phyloP scores from a whole-genome alignment of 64 coral and sea anemone genomes.

The Platygyra sinensis region DNA sequence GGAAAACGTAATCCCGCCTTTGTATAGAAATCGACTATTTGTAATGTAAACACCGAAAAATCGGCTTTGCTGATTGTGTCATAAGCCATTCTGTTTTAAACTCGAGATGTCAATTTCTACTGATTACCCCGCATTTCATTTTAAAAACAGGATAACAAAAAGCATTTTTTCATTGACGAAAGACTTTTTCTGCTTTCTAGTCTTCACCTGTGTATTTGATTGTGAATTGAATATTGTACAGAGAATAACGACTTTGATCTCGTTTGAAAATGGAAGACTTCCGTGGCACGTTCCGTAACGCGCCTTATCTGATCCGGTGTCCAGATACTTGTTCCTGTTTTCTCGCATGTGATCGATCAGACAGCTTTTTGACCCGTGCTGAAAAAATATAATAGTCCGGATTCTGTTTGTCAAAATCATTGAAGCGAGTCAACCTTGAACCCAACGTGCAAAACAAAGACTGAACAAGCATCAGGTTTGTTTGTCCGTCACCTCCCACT shows the following conservation, averaged over 20 bases:
- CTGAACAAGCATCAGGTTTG: constrained; percentile 35
- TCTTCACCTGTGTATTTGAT: no score
- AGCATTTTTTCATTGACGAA: not conserved
- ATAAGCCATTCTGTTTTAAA: not conserved
- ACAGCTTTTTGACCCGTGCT: constrained; percentile 40
- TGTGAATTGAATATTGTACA: not conserved
- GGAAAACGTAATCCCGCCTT: not conserved
- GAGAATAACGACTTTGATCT: not conserved
- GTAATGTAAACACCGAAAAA: constrained; percentile 6
- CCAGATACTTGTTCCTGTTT: constrained; percentile 8
- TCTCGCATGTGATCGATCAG: not conserved
- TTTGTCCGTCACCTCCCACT: constrained; percentile 56
- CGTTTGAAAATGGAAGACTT: not conserved
- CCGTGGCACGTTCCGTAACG: not conserved
- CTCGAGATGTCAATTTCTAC: not conserved
- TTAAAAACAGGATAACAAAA: not conserved
- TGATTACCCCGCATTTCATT: not conserved
- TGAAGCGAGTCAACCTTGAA: constrained; percentile 53
- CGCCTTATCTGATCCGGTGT: not conserved
- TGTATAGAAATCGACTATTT: not conserved
- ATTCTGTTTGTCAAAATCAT: constrained; percentile 55
- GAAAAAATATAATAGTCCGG: not conserved
- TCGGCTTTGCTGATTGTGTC: constrained; percentile 17
- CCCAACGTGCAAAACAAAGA: constrained; percentile 50
- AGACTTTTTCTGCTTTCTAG: not conserved